Conservation (phyloP, 2,113 vertebrate genomes). For the Pagrus major region DNA sequence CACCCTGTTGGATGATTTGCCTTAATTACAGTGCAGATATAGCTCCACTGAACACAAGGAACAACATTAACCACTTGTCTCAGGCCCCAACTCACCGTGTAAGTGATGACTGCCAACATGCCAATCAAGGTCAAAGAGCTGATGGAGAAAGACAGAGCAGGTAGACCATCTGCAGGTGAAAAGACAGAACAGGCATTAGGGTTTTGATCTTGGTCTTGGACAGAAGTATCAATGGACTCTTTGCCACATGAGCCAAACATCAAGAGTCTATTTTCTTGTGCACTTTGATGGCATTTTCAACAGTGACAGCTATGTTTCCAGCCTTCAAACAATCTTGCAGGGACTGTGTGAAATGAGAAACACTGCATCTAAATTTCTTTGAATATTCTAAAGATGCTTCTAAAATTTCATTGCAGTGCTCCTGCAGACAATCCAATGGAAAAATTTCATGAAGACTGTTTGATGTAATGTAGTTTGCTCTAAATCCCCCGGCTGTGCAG, state of each 20-base stretch:
- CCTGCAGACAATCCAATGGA: neutral
- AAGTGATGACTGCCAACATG: constrained; percentile 98
- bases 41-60: constrained; percentile 44
- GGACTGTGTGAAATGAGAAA: neutral
- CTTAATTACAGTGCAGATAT: constrained; percentile 44
- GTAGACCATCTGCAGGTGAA: constrained; percentile 90
- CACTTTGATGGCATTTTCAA: constrained; percentile 30
- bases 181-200: constrained; percentile 51
- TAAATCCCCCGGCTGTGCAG: neutral
- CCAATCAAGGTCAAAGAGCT: constrained; percentile 98
- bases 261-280: constrained; percentile 9
- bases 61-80: constrained; percentile 40
- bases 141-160: constrained; percentile 96
- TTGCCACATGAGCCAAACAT: neutral
- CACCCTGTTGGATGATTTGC: constrained; percentile 29
- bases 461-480: neutral
- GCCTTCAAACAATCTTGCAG: neutral
- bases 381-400: neutral
- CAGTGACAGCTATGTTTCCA: neutral
- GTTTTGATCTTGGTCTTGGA: constrained; percentile 41
- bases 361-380: neutral
- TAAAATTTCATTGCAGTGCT: neutral
- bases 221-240: constrained; percentile 19
- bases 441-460: neutral
- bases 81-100: constrained; percentile 91